These are phyloP conservation scores for Trematomus bernacchii DNA, from an alignment of 2,797 vertebrate genomes.

Conservation along the genomic window DNA sequence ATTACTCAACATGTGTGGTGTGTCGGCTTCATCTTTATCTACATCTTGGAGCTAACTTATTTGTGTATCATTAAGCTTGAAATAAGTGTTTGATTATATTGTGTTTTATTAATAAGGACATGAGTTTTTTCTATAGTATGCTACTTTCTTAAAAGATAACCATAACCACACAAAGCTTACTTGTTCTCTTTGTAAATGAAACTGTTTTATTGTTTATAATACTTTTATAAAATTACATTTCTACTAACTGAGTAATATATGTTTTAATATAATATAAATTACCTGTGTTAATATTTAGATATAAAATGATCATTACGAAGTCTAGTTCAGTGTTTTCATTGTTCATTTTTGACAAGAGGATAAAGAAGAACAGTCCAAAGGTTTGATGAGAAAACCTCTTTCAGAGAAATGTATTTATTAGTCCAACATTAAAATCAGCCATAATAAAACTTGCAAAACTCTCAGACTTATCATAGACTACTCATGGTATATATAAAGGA, in stretches of 20 bases:
- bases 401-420: slow-evolving; percentile 13
- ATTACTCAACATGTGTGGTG: not conserved
- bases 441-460: not conserved
- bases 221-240: slow-evolving; percentile 24
- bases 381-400: slow-evolving; percentile 18
- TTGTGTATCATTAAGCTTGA: slow-evolving; percentile 4
- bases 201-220: slow-evolving; percentile 40
- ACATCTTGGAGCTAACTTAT: not conserved
- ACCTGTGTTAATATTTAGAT: slow-evolving; percentile 10
- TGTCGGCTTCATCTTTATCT: not conserved
- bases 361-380: slow-evolving; percentile 10
- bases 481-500: not conserved
- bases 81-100: slow-evolving; percentile 3
- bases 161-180: slow-evolving; percentile 1
- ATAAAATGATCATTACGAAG: slow-evolving; percentile 35
- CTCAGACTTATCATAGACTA: not conserved
- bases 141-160: slow-evolving; percentile 37
- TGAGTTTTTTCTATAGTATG: slow-evolving; percentile 40
- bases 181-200: slow-evolving; percentile 12
- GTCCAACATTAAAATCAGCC: slow-evolving; percentile 10
- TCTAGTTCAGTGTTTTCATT: not conserved
- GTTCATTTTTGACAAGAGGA: slow-evolving; percentile 35
- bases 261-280: not conserved
- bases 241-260: slow-evolving; percentile 34
- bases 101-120: slow-evolving; percentile 35